Conservation (phyloP, 2,113 vertebrate genomes). For the Regulus satrapa region DNA sequence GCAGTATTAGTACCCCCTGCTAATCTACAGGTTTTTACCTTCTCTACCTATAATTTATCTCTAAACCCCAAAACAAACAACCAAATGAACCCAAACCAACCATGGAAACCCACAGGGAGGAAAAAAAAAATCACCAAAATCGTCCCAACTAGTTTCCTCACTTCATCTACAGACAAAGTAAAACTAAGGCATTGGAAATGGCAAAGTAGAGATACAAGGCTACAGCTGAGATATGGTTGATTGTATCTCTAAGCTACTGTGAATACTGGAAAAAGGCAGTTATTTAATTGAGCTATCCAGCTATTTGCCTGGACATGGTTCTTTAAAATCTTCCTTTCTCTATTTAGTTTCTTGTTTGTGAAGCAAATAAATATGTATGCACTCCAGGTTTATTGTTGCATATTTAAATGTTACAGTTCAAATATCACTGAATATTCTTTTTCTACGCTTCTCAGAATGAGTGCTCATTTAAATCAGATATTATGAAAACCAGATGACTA, state of each 20-base stretch:
- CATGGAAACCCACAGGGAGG: background rate
- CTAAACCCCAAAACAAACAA: background rate
- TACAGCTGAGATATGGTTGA: background rate
- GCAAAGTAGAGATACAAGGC: background rate
- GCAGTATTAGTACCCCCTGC: background rate
- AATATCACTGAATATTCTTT: constrained; percentile 24
- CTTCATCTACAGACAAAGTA: background rate
- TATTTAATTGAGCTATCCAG: background rate
- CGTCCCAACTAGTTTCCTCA: background rate
- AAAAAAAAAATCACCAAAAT: background rate
- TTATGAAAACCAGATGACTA: constrained; percentile 70
- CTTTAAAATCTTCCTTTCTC: background rate
- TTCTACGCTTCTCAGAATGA: constrained; percentile 5
- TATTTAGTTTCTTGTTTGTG: background rate
- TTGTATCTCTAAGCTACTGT: background rate
- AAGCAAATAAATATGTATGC: background rate
- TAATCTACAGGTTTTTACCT: background rate
- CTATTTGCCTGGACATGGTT: background rate
- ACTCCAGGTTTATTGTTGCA: background rate
- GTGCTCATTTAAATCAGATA: constrained; percentile 68
- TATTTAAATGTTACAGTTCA: constrained; percentile 3
- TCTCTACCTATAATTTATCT: background rate
- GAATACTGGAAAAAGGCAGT: background rate
- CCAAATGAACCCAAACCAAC: background rate
- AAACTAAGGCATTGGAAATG: background rate